phyloP scores from a whole-genome alignment of 2,888 invertebrate species.

The Hedya salicella region DNA sequence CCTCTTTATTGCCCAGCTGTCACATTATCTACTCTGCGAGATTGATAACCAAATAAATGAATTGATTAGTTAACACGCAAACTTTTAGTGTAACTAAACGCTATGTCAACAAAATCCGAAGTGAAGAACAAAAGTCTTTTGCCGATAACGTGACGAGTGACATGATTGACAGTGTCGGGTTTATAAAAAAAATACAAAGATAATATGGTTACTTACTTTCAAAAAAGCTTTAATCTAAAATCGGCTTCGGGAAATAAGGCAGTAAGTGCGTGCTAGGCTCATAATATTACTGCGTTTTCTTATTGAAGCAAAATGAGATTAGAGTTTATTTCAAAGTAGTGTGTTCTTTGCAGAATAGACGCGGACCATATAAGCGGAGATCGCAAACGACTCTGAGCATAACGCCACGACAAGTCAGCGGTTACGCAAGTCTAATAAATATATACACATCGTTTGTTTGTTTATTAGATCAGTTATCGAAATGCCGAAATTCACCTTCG shows the following conservation, averaged over 20 bases:
- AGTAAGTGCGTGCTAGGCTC: too few species aligned
- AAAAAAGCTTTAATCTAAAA: too few species aligned
- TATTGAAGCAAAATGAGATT: too few species aligned
- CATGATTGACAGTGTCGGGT: conserved; percentile 15
- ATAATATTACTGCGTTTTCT: too few species aligned
- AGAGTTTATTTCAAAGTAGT: too few species aligned
- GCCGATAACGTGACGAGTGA: conserved; percentile 21
- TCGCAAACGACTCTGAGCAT: conserved; percentile 45
- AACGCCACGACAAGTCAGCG: conserved; percentile 46
- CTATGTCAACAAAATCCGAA: conserved; percentile 25
- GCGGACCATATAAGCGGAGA: conserved; percentile 49
- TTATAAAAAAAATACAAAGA: too few species aligned
- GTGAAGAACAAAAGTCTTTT: conserved; percentile 15
- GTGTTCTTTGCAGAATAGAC: conserved; percentile 15
- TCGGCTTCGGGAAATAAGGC: too few species aligned
- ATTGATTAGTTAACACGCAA: background rate
- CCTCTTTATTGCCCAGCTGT: background rate
- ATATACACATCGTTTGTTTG: conserved; percentile 37
- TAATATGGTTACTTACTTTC: too few species aligned
- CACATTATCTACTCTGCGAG: background rate
- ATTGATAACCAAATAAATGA: background rate
- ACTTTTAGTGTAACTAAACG: conserved; percentile 1
- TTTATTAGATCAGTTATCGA: conserved; percentile 46
- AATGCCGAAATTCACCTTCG: conserved; percentile 56
- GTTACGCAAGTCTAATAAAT: conserved; percentile 44